Percentiles rank a stretch among this genome's conserved stretches.
phyloP scores from a whole-genome alignment of 2,113 vertebrate genomes.

The Malurus cyaneus region DNA sequence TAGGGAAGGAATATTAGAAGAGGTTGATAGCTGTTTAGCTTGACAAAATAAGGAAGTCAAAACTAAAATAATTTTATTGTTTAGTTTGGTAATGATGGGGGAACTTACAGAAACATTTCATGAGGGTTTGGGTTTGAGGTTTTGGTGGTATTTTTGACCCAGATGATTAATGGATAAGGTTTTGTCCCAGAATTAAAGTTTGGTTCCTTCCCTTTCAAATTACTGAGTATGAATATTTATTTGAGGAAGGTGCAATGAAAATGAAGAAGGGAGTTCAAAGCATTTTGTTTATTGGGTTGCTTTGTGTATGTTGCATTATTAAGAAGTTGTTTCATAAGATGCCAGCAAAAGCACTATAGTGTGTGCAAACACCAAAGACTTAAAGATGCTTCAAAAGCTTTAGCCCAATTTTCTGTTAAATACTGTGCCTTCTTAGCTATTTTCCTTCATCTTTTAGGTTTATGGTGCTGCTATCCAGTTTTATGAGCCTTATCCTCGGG shows the following conservation, averaged over 20 bases:
- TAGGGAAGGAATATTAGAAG: neutral
- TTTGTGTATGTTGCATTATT: neutral
- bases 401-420: neutral
- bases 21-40: neutral
- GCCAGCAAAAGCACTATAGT: neutral
- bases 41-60: neutral
- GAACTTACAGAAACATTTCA: neutral
- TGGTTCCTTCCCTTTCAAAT: neutral
- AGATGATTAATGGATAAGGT: neutral
- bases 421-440: neutral
- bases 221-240: neutral
- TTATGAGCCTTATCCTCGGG: slow-evolving; percentile 87
- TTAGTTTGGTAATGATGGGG: neutral
- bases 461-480: slow-evolving; percentile 98
- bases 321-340: neutral
- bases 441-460: slow-evolving; percentile 75
- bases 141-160: neutral
- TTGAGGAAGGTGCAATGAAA: neutral
- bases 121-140: neutral
- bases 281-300: neutral
- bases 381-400: neutral
- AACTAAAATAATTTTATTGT: neutral
- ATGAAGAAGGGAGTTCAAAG: neutral
- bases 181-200: neutral
- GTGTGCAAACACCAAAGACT: neutral